Conservation (phyloP, 2,888 invertebrate species). For the Cybosia mesomella region DNA sequence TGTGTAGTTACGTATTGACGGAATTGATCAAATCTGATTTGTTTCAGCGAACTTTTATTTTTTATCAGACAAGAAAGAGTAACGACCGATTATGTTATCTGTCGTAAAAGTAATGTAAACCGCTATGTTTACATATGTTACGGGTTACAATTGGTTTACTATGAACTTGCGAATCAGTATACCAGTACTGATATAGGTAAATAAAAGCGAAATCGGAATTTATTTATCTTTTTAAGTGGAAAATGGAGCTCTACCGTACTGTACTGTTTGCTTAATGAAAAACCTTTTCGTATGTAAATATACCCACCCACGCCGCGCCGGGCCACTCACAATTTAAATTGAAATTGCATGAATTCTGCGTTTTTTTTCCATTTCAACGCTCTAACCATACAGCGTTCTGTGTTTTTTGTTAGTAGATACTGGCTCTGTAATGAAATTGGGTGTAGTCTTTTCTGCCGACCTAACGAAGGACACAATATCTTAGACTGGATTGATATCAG, state of each 20-base stretch:
- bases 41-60: background rate
- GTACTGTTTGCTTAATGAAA: conserved; percentile 14
- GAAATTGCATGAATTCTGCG: conserved; percentile 13
- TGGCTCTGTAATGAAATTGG: background rate
- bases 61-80: background rate
- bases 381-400: background rate
- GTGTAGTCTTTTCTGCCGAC: no score
- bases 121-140: background rate
- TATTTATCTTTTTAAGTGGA: conserved; percentile 19
- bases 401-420: background rate
- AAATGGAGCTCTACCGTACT: conserved; percentile 18
- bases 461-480: no score
- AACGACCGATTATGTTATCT: conserved; percentile 4
- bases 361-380: background rate
- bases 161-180: background rate
- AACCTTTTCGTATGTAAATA: conserved; percentile 21
- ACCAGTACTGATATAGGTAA: background rate
- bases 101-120: background rate
- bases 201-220: conserved; percentile 9
- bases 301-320: conserved; percentile 7
- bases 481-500: no score
- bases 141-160: background rate
- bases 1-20: background rate
- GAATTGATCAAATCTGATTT: background rate
- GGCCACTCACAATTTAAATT: conserved; percentile 12